Percentiles rank a stretch among this genome's conserved stretches.
Evolutionary conservation across 2,888 invertebrate species (phyloP).

Genomic region (Apeira syringaria): DNA sequence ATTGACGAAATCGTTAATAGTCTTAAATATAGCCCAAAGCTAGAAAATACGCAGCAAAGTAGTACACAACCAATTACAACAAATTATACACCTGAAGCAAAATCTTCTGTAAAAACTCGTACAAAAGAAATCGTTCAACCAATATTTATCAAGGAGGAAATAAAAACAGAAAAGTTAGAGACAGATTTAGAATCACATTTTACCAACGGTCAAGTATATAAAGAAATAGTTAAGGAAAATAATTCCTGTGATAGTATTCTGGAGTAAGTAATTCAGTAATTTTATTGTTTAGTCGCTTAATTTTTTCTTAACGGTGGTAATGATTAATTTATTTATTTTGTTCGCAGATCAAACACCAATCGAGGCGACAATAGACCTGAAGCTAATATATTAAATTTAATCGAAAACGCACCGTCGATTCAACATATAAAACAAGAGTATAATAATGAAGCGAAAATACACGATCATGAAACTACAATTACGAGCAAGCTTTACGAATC

Average conservation of each 20-base stretch:
- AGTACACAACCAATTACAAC: background rate
- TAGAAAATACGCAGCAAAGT: constrained; percentile 6
- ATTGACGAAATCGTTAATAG: constrained; percentile 63
- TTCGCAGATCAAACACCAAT: background rate
- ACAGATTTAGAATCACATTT: background rate
- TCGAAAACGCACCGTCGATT: background rate
- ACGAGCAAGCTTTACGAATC: background rate
- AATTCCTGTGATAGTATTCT: background rate
- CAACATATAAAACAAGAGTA: constrained; percentile 5
- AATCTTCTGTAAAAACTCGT: background rate
- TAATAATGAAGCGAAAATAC: background rate
- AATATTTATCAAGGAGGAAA: constrained; percentile 15
- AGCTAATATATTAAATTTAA: too few relatives aligned
- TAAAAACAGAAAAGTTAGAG: constrained; percentile 9
- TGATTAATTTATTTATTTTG: background rate
- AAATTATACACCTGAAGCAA: background rate
- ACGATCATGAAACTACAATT: background rate
- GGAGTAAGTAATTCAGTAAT: background rate
- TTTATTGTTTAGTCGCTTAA: too few relatives aligned
- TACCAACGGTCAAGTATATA: background rate
- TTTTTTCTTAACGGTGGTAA: background rate
- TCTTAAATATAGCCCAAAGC: constrained; percentile 38
- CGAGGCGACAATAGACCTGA: background rate
- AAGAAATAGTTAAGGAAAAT: background rate
- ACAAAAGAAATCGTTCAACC: constrained; percentile 6